A percentile compares a stretch with the other conserved stretches of the same genome.
phyloP scores from a whole-genome alignment of 1,140 invertebrate species.

The Nephila pilipes region DNA sequence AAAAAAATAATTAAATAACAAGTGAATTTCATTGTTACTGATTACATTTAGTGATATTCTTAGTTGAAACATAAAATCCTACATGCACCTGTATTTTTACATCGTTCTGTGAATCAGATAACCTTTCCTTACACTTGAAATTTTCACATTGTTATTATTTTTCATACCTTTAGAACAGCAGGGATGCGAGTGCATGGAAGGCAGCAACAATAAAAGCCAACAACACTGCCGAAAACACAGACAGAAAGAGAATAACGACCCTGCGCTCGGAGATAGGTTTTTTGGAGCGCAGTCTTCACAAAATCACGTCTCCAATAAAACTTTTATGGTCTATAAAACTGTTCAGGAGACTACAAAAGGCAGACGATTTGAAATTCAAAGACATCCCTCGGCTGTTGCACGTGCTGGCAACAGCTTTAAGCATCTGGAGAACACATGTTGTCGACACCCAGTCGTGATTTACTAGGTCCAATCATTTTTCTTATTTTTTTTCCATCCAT shows the following conservation, averaged over 20 bases:
- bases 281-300: neutral
- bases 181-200: neutral
- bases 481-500: neutral
- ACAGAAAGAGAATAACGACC: neutral
- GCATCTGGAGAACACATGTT: neutral
- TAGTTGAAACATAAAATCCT: no score
- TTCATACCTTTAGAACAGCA: neutral
- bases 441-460: neutral
- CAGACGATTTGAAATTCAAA: slow-evolving; percentile 30
- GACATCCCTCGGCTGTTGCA: neutral
- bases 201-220: neutral
- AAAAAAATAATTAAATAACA: no score
- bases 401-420: slow-evolving; percentile 16
- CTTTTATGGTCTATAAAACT: neutral
- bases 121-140: neutral
- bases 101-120: neutral
- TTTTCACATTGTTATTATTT: neutral
- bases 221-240: neutral
- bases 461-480: neutral
- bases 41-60: no score
- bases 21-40: no score
- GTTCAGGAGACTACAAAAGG: neutral
- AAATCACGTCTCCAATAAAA: slow-evolving; percentile 22
- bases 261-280: neutral
- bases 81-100: no score